A percentile compares a stretch with the other conserved stretches of the same genome.
Evolutionary conservation across 2,113 vertebrate genomes (phyloP).

Genomic region (Corapipo altera): DNA sequence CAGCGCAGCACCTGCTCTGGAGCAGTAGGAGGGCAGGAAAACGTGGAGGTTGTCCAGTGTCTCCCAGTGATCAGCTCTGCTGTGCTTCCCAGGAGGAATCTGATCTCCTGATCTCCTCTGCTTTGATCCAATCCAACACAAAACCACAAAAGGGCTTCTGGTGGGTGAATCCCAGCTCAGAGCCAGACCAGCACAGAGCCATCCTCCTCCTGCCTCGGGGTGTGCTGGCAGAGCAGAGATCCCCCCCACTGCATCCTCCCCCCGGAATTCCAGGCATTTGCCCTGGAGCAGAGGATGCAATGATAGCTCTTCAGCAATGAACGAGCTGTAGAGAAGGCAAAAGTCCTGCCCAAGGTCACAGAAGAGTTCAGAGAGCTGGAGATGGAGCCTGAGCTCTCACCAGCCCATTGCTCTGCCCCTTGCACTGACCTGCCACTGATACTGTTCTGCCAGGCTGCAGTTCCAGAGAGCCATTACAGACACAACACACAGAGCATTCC

Average conservation of each 20-base stretch:
- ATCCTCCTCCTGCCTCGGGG: neutral
- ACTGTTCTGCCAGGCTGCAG: too few species aligned
- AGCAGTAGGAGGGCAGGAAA: neutral
- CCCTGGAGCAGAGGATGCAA: neutral
- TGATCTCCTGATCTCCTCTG: neutral
- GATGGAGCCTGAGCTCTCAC: neutral
- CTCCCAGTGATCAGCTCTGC: neutral
- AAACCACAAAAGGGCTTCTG: neutral
- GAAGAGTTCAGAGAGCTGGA: neutral
- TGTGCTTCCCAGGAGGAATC: neutral
- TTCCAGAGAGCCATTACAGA: neutral
- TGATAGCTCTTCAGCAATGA: neutral
- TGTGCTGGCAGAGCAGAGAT: neutral
- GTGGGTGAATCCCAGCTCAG: neutral
- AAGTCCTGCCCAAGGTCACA: neutral
- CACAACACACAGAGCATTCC: neutral
- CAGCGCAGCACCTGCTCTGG: neutral
- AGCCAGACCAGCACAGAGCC: neutral
- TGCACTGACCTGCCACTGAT: neutral
- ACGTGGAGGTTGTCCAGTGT: neutral
- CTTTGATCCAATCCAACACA: neutral
- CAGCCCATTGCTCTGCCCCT: neutral
- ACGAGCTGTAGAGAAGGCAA: neutral
- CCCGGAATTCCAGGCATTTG: neutral
- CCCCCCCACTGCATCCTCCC: fast-evolving